phyloP scores from a whole-genome alignment of 2,797 vertebrate genomes.

The Bradypus variegatus region DNA sequence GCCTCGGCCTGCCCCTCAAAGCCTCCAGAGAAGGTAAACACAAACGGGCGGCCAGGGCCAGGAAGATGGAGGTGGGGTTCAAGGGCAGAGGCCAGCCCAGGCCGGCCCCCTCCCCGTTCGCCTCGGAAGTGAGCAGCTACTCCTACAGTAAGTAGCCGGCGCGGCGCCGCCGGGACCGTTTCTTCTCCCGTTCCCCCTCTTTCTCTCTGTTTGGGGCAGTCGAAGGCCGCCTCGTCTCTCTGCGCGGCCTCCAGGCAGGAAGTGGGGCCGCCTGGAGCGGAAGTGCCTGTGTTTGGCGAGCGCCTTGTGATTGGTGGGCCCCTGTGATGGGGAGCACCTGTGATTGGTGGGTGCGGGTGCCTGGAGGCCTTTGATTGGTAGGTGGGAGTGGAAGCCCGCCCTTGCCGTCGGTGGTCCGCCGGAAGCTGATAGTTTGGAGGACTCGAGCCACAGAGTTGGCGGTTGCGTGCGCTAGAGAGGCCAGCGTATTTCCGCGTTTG shows the following conservation, averaged over 20 bases:
- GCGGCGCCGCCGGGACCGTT: not conserved
- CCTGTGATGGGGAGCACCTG: not conserved
- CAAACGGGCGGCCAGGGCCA: constrained; percentile 82
- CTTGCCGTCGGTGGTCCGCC: rapidly evolving
- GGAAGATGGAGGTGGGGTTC: constrained; percentile 79
- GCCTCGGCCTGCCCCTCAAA: constrained; percentile 77
- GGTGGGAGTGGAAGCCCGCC: not conserved
- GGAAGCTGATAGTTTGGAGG: rapidly evolving
- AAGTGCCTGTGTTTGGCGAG: not conserved
- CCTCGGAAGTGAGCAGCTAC: constrained; percentile 96
- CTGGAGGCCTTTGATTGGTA: not conserved
- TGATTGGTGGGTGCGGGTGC: not conserved
- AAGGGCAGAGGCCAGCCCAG: constrained; percentile 90
- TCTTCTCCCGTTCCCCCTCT: too few relatives aligned
- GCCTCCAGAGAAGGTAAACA: constrained; percentile 84
- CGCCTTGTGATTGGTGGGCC: not conserved
- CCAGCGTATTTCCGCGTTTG: rapidly evolving
- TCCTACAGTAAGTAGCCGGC: constrained; percentile 90
- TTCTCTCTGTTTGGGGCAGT: rapidly evolving
- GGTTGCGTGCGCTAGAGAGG: not conserved
- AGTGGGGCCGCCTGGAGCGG: not conserved
- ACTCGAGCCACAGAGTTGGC: not conserved
- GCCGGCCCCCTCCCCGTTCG: constrained; percentile 82
- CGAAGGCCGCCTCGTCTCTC: rapidly evolving
- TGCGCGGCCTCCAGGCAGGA: not conserved